phyloP scores from a whole-genome alignment of 2,888 invertebrate species.

The Euspilapteryx auroguttella region DNA sequence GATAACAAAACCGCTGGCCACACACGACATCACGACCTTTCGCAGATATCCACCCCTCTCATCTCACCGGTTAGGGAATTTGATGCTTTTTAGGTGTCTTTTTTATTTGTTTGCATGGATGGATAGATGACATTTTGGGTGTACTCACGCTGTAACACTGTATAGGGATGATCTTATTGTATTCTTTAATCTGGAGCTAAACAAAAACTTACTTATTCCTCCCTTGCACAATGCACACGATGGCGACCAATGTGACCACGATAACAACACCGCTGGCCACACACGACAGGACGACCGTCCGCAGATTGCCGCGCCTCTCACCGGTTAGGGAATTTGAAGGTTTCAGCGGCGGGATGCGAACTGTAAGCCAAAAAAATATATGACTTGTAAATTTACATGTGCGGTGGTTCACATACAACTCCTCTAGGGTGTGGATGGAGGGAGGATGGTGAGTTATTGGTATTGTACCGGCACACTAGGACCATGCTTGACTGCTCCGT shows the following conservation, averaged over 20 bases:
- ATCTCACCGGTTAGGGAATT: constrained; percentile 34
- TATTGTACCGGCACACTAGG: too few species aligned
- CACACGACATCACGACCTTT: constrained; percentile 36
- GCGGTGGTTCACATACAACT: too few species aligned
- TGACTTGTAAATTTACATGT: too few species aligned
- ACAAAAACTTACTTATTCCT: constrained; percentile 45
- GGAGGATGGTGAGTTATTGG: too few species aligned
- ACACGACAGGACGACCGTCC: constrained; percentile 37
- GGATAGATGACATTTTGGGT: too few species aligned
- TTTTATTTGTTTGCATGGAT: too few species aligned
- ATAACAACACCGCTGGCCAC: constrained; percentile 38
- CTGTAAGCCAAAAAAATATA: too few species aligned
- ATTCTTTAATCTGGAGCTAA: not conserved
- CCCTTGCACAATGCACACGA: constrained; percentile 36
- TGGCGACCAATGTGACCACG: constrained; percentile 33
- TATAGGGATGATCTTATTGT: not conserved
- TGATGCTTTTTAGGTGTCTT: too few species aligned
- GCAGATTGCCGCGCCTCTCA: constrained; percentile 22
- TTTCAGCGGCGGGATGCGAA: constrained; percentile 40
- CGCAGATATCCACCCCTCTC: constrained; percentile 25
- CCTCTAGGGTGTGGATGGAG: too few species aligned
- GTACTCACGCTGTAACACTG: too few species aligned
- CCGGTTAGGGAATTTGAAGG: constrained; percentile 33
- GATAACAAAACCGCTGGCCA: constrained; percentile 36
- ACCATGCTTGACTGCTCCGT: too few species aligned